A percentile compares a stretch with the other conserved stretches of the same genome.
phyloP scores from a whole-genome alignment of 2,888 invertebrate species.

The Leucophenga montana region DNA sequence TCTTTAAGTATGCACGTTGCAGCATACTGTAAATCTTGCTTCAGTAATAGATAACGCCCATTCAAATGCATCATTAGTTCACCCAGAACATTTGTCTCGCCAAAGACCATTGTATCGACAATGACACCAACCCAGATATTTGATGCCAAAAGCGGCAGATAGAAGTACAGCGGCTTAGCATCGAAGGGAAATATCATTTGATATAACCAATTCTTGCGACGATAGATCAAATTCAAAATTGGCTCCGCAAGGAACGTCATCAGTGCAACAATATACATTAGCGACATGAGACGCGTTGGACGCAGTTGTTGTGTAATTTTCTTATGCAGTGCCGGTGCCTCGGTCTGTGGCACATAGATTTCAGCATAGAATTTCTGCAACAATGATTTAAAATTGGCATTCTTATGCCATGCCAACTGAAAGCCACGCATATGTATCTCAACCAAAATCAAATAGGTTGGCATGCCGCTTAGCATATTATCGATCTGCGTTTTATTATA shows the following conservation, averaged over 20 bases:
- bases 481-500: slow-evolving; percentile 48
- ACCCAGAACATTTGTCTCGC: slow-evolving; percentile 56
- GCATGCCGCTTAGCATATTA: slow-evolving; percentile 54
- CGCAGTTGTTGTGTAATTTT: slow-evolving; percentile 45
- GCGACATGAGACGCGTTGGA: slow-evolving; percentile 46
- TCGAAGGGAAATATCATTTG: slow-evolving; percentile 52
- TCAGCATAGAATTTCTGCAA: slow-evolving; percentile 50
- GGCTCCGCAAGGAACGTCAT: slow-evolving; percentile 43
- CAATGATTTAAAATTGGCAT: slow-evolving; percentile 44
- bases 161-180: slow-evolving; percentile 44
- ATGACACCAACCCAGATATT: slow-evolving; percentile 55
- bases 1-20: neutral
- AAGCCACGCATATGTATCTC: slow-evolving; percentile 57
- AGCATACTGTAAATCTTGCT: slow-evolving; percentile 46
- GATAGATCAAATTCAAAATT: slow-evolving; percentile 41
- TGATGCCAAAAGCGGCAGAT: slow-evolving; percentile 46
- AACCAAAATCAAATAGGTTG: slow-evolving; percentile 58
- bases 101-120: slow-evolving; percentile 53
- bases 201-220: slow-evolving; percentile 42
- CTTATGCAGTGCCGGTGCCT: slow-evolving; percentile 39
- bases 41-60: slow-evolving; percentile 56
- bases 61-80: slow-evolving; percentile 59
- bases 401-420: slow-evolving; percentile 41
- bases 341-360: slow-evolving; percentile 56
- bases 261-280: slow-evolving; percentile 46